Percentiles rank a stretch among this genome's conserved stretches.
Conservation (phyloP, 2,113 vertebrate species). For the Pelvicachromis taeniatus region DNA sequence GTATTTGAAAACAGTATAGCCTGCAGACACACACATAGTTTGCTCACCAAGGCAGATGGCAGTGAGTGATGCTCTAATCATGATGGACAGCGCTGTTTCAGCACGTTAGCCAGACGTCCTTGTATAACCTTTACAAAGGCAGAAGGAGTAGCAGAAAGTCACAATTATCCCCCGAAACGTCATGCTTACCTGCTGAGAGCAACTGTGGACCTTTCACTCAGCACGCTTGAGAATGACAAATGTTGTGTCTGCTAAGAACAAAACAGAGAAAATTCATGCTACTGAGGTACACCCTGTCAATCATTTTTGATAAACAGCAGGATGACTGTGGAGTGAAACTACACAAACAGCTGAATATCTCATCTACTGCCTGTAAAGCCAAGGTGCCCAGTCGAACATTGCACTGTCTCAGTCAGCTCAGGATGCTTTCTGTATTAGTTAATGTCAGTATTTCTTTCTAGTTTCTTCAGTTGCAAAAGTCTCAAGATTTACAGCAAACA, state of each 20-base stretch:
- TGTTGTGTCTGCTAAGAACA: not conserved
- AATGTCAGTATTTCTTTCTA: not conserved
- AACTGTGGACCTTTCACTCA: not conserved
- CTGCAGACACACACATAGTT: not conserved
- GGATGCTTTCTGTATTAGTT: not conserved
- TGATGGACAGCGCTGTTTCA: constrained; percentile 41
- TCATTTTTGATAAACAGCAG: not conserved
- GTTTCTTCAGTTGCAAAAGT: not conserved
- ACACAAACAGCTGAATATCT: not conserved
- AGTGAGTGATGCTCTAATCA: constrained; percentile 52
- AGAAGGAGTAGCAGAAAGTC: constrained; percentile 1
- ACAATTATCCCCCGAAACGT: not conserved
- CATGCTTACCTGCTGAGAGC: not conserved
- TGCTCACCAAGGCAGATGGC: constrained; percentile 59
- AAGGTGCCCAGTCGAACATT: not conserved
- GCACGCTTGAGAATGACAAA: not conserved
- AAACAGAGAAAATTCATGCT: not conserved
- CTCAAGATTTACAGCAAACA: not conserved
- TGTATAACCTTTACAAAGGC: constrained; percentile 6
- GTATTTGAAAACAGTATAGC: not conserved
- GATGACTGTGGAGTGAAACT: not conserved
- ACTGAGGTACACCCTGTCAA: not conserved
- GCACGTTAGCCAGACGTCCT: constrained; percentile 36
- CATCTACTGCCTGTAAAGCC: not conserved
- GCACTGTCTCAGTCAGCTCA: not conserved